phyloP scores from a whole-genome alignment of 2,797 vertebrate species.

The Argya squamiceps region DNA sequence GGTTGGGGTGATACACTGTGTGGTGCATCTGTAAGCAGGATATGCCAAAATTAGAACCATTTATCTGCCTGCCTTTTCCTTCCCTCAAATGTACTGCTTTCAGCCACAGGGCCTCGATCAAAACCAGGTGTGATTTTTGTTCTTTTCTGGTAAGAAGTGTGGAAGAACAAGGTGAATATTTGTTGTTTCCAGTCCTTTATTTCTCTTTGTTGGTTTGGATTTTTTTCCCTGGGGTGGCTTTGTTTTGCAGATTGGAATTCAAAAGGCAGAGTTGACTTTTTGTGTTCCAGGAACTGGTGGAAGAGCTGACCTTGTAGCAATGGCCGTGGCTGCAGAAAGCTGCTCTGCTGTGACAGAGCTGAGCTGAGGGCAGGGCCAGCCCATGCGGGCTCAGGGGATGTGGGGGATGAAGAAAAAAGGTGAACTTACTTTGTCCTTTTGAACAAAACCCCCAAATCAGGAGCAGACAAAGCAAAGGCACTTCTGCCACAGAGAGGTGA shows the following conservation, averaged over 20 bases:
- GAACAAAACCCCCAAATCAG: not conserved
- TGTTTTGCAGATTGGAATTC: not conserved
- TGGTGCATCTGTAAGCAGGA: not conserved
- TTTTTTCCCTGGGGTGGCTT: not conserved
- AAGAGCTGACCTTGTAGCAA: not conserved
- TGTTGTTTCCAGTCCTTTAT: not conserved
- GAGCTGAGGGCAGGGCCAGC: not conserved
- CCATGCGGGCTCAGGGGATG: rapidly evolving
- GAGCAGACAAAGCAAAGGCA: not conserved
- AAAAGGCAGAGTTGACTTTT: not conserved
- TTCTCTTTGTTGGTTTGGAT: not conserved
- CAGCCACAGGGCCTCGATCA: not conserved
- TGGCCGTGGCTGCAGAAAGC: not conserved
- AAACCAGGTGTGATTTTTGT: not conserved
- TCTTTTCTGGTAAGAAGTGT: not conserved
- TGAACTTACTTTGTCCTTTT: not conserved
- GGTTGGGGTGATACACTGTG: not conserved
- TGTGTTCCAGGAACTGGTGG: not conserved
- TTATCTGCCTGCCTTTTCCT: not conserved
- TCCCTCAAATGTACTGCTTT: not conserved
- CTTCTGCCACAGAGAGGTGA: not conserved
- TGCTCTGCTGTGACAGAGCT: not conserved
- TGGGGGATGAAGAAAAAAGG: not conserved
- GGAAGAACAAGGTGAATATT: not conserved
- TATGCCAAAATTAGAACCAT: not conserved